Evolutionary conservation across 2,888 invertebrate species (phyloP).

Genomic region (Pseudoips prasinana): DNA sequence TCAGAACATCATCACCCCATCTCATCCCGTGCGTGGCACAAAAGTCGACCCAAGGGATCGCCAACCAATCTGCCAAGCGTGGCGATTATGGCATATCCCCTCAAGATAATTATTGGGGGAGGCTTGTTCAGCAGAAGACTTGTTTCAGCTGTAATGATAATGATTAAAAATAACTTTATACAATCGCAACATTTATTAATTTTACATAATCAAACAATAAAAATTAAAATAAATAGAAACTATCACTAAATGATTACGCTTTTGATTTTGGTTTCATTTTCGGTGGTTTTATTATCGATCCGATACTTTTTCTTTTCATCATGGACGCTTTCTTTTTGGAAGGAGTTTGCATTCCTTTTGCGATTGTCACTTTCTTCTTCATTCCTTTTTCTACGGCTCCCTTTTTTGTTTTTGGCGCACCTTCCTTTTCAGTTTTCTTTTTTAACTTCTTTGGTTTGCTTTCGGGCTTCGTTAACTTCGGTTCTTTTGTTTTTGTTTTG

Average conservation of each 20-base stretch:
- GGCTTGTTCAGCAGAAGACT: too few species aligned
- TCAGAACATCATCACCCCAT: too few species aligned
- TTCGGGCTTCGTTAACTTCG: constrained; percentile 3
- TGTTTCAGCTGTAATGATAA: too few species aligned
- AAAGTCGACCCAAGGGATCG: too few species aligned
- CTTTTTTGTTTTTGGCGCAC: constrained; percentile 16
- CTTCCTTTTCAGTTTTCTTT: constrained; percentile 11
- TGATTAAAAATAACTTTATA: too few species aligned
- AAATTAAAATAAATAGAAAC: neutral
- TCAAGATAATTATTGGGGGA: too few species aligned
- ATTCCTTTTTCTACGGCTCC: constrained; percentile 14
- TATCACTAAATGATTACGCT: constrained; percentile 1
- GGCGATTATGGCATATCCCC: too few species aligned
- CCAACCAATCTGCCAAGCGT: too few species aligned
- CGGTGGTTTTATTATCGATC: constrained; percentile 65
- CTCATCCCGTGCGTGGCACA: too few species aligned
- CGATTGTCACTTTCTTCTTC: constrained; percentile 17
- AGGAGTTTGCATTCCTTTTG: constrained; percentile 39
- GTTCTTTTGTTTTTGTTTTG: constrained; percentile 19
- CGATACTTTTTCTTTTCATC: constrained; percentile 63
- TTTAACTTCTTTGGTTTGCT: constrained; percentile 6
- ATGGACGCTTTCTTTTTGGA: constrained; percentile 47
- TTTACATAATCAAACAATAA: neutral
- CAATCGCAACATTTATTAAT: too few species aligned
- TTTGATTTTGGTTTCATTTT: constrained; percentile 63